phyloP scores from a whole-genome alignment of 2,113 vertebrate genomes.

The Mixornis gularis region DNA sequence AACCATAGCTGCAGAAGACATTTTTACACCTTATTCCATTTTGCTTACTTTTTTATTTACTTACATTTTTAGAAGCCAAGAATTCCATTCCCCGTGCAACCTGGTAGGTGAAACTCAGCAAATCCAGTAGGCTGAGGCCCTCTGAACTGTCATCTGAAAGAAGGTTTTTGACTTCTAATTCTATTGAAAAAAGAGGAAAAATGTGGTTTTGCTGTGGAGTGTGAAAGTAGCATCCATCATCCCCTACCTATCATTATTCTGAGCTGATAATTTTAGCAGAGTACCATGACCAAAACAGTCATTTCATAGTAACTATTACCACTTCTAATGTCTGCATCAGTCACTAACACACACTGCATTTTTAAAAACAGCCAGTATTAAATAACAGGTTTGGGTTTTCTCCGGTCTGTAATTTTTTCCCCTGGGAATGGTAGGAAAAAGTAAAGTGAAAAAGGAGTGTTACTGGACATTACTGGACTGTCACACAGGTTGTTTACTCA shows the following conservation, averaged over 20 bases:
- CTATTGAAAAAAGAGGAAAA: constrained; percentile 54
- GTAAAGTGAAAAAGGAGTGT: neutral
- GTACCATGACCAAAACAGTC: neutral
- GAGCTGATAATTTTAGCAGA: neutral
- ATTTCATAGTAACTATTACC: neutral
- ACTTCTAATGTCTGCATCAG: neutral
- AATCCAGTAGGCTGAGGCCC: constrained; percentile 87
- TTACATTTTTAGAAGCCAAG: constrained; percentile 95
- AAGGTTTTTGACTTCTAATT: constrained; percentile 84
- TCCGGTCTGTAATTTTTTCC: neutral
- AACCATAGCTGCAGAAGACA: neutral
- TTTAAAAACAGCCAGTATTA: neutral
- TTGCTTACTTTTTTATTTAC: constrained; percentile 38
- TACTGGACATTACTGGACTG: neutral
- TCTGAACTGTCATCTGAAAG: constrained; percentile 85
- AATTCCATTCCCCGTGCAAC: constrained; percentile 98
- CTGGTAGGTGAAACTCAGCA: constrained; percentile 96
- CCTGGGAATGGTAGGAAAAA: neutral
- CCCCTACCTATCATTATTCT: neutral
- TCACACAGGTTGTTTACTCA: neutral
- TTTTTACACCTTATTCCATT: neutral
- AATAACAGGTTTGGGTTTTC: neutral
- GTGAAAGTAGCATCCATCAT: neutral
- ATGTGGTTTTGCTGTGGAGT: neutral
- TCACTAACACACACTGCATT: neutral